Evolutionary conservation across 2,797 vertebrate genomes (phyloP).

Genomic region (Cephalopachus bancanus): DNA sequence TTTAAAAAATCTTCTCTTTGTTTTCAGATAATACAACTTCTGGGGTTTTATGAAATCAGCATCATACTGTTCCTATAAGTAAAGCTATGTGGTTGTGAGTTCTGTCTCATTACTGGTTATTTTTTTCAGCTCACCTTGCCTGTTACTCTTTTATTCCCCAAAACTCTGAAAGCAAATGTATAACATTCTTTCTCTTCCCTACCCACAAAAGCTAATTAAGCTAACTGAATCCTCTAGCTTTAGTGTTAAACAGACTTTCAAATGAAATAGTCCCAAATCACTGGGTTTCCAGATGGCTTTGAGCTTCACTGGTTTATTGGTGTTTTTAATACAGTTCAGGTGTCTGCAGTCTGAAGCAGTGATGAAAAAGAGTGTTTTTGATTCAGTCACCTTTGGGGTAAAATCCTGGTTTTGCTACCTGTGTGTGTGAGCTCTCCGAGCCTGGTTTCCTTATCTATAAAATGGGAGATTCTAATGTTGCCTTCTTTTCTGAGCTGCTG

Average conservation of each 20-base stretch:
- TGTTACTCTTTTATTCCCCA: conserved; percentile 2
- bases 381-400: neutral
- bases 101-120: neutral
- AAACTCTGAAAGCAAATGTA: conserved; percentile 57
- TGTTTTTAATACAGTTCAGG: neutral
- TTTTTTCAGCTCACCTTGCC: conserved; percentile 3
- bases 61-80: conserved; percentile 1
- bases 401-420: neutral
- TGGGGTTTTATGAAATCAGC: neutral
- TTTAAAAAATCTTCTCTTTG: neutral
- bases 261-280: neutral
- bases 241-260: conserved; percentile 22
- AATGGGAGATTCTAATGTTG: neutral
- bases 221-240: neutral
- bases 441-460: neutral
- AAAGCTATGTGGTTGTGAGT: neutral
- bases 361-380: neutral
- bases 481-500: neutral
- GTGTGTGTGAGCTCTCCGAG: neutral
- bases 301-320: neutral
- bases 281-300: neutral
- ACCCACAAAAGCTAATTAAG: neutral
- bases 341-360: neutral
- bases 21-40: neutral
- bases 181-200: neutral